Evolutionary conservation across 2,113 vertebrate genomes (phyloP), one percentile per base, ranked within the genome.

Genomic region (Corvus moneduloides): DNA sequence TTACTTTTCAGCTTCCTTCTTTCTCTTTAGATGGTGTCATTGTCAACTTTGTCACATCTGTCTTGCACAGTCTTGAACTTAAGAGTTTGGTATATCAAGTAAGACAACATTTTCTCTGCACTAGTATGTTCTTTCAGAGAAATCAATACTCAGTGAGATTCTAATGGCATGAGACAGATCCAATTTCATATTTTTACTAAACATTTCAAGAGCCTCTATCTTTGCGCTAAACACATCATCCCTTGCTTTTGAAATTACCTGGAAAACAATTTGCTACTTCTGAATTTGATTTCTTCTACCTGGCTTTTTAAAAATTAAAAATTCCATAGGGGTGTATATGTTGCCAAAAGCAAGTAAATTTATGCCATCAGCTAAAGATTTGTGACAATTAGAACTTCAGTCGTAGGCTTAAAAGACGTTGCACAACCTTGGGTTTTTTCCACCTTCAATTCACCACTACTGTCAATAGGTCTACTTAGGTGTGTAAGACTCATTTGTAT

Each of bases 251-350:
- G 86, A 93, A 86, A 93, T 91, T 73, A 80, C 28, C 63, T 62
- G 66, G 67, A 77, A 94, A 59, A 79, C 19, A 48, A 19, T 90
- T 95, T 97, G 56, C 87, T 96, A 51, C 59, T 89, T 93, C 68
- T 83, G 35, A 30, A 52, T 72, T 64, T 64, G 35, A 56, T 44
- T 89, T 52, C 43, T 73, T 72, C 72, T 48, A 23, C 33, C 18
- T 49, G 4, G 16, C 19, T 87, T 93, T 91, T 72, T 35, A 41
- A 81, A 88, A 84, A 69, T 13, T 48, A 80, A 75, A 71, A 49
- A 51, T 59, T 12, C 6, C 27, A 56, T 49, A 35, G 15, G 30
- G 17, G 26, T 63, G 20, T 58, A 51, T 56, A 73, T 28, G 10
- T 79, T 73, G 64, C 26, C 73, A 93, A 87, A 90, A 96, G 75